Conservation (phyloP, 1,140 invertebrate species). For the Sesamia nonagrioides region DNA sequence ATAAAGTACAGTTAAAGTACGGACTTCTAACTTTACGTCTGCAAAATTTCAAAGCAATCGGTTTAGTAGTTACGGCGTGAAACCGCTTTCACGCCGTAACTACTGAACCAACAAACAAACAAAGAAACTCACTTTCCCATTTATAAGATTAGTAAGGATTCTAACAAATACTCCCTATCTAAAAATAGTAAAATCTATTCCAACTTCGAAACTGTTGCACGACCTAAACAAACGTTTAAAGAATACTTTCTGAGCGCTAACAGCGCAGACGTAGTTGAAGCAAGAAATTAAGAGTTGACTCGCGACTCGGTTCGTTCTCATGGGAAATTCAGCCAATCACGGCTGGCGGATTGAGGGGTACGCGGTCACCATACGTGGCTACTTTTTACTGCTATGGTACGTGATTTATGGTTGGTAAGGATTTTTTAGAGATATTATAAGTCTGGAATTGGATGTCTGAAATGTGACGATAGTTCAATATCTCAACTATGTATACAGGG, state of each 20-base stretch:
- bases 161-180: neutral
- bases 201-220: slow-evolving; percentile 36
- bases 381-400: neutral
- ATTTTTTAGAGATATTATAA: neutral
- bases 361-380: slow-evolving; percentile 27
- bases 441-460: too few species aligned
- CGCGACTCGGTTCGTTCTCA: slow-evolving; percentile 58
- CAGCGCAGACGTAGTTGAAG: slow-evolving; percentile 61
- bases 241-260: slow-evolving; percentile 28
- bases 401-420: neutral
- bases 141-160: neutral
- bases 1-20: too few species aligned
- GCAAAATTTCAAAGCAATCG: too few species aligned
- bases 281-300: slow-evolving; percentile 83
- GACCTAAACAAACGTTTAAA: slow-evolving; percentile 34
- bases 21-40: too few species aligned
- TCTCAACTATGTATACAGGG: too few species aligned
- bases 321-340: slow-evolving; percentile 84
- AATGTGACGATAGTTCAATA: too few species aligned
- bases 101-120: too few species aligned
- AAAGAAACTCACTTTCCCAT: too few species aligned
- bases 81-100: too few species aligned
- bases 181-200: neutral
- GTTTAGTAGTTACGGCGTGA: too few species aligned
- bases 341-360: slow-evolving; percentile 63